Evolutionary conservation across 2,113 vertebrate species (phyloP), one percentile per base, ranked within the genome.

Genomic region (Atractosteus spatula): DNA sequence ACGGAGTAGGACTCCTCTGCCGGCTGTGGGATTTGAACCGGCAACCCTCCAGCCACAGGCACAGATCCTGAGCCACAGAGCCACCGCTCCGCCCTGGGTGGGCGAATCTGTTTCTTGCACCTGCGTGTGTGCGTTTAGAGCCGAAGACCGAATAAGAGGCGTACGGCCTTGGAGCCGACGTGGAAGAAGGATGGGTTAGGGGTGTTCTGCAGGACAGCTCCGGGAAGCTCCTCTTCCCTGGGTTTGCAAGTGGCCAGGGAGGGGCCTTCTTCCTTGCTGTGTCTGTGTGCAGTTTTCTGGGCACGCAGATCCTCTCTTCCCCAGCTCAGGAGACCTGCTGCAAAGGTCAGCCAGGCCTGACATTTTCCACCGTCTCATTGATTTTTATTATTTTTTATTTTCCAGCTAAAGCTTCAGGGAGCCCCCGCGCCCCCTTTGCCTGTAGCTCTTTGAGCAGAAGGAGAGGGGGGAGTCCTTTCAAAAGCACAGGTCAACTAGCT

Each of bases 301-400:
- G 29, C 70, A 71, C 66, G 61, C 67, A 71, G 74, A 41, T 71
- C 47, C 42, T 70, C 68, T 70, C 62, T 51, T 66, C 71, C 69
- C 75, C 76, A 80, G 68, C 82, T 83, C 83, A 76, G 78, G 84
- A 82, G 81, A 84, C 79, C 77, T 77, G 68, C 77, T 69, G 78
- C 81, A 88, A 89, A 89, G 89, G 90, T 89, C 88, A 87, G 59
- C 76, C 78, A 69, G 29, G 54, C 77, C 85, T 90, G 89, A 89
- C 87, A 89, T 92, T 92, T 89, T 87, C 86, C 70, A 68, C 68
- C 81, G 87, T 79, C 71, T 76, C 85, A 88, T 90, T 81, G 87
- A 90, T 90, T 88, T 86, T 63, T 29, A 54, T 41, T 17, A 45
- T 70, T 68, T 75, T 75, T 65, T 83, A 86, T 90, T 89, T 88